A percentile compares a stretch with the other conserved stretches of the same genome.
These are phyloP conservation scores for Huso huso DNA, from an alignment of 2,797 vertebrate species.

Conservation along the genomic window DNA sequence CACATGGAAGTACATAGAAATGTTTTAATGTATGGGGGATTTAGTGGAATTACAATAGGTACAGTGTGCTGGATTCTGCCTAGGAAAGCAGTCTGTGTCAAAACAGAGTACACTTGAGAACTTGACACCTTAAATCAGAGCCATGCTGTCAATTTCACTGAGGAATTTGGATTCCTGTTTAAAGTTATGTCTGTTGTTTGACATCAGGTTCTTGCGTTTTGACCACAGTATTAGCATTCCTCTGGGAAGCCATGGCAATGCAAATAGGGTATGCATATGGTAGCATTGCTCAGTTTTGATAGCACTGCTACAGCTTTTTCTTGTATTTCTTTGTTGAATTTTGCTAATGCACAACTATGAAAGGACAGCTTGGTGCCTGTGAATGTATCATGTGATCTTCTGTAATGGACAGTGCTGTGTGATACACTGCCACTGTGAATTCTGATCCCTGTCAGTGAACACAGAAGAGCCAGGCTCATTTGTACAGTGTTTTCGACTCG, in stretches of 20 bases:
- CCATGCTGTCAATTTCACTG: slow-evolving; percentile 45
- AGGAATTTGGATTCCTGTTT: slow-evolving; percentile 39
- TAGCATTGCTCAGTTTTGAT: not conserved
- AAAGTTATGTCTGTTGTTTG: slow-evolving; percentile 50
- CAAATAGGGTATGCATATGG: slow-evolving; percentile 27
- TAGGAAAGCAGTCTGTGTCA: slow-evolving; percentile 53
- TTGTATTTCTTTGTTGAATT: not conserved
- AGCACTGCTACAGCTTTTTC: not conserved
- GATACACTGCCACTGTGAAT: no score
- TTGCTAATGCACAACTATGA: no score
- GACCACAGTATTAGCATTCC: slow-evolving; percentile 44
- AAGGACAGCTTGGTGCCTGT: no score
- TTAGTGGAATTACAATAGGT: slow-evolving; percentile 24
- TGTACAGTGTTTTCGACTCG: no score
- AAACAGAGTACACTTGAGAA: slow-evolving; percentile 46
- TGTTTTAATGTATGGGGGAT: slow-evolving; percentile 42
- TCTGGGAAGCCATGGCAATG: slow-evolving; percentile 42
- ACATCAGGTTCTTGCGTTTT: slow-evolving; percentile 40
- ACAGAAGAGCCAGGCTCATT: no score
- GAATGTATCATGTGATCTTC: no score
- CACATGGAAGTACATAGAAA: slow-evolving; percentile 29
- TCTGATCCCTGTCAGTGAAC: no score
- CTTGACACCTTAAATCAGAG: slow-evolving; percentile 47
- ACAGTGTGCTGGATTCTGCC: slow-evolving; percentile 38
- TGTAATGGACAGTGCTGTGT: no score